Base-by-base conservation (phyloP, 2,888 invertebrate genomes). In the Lottia scabra region DNA sequence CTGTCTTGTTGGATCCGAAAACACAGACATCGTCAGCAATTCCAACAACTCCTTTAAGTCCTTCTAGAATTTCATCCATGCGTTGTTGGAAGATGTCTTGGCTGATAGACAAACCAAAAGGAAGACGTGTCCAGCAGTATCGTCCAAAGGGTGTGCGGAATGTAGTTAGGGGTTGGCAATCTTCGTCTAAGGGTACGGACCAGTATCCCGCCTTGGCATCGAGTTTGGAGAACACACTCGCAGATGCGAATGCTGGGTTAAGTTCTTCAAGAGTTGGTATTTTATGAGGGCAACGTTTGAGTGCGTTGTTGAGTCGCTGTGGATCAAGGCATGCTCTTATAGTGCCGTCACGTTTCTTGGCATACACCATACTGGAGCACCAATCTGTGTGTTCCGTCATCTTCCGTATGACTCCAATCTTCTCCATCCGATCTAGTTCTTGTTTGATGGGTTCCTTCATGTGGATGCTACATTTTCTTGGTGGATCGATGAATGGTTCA, bases 191-290 rank as follows among this genome's bases (percentile, higher is more conserved):
- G 13, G 63, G 19, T 10, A 77, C 38, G 16, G 67, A 48, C 77
- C 76, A 74, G 44, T 77, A 80, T 38, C 78, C 80, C 0, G 73
- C 63, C 38, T 79, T 77, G 13, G 77, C 75, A 64, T 80, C 78
- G 1, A 75, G 70, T 48, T 79, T 79, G 8, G 38, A 38, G 68
- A 79, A 79, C 5, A 71, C 16, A n/a, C 69, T 73, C 26, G 75
- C 72, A 15, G 48, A 56, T 43, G 68, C 63, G 48, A 80, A 75
- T 26, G 70, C 19, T 13, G 56, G 74, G 5, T 63, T 77, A 19
- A 80, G n/a, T 44, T 80, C 78, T 65, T 80, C 79, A 13, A 78
- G 23, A 3, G 75, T 76, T 3, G 74, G 77, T 19, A 73, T 72
- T 38, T 73, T 65, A n/a, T 74, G 72, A 4, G 70, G 77, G 19